These are phyloP conservation scores for Drosophila sproati DNA, from an alignment of 1,140 invertebrate species.

Conservation along the genomic window DNA sequence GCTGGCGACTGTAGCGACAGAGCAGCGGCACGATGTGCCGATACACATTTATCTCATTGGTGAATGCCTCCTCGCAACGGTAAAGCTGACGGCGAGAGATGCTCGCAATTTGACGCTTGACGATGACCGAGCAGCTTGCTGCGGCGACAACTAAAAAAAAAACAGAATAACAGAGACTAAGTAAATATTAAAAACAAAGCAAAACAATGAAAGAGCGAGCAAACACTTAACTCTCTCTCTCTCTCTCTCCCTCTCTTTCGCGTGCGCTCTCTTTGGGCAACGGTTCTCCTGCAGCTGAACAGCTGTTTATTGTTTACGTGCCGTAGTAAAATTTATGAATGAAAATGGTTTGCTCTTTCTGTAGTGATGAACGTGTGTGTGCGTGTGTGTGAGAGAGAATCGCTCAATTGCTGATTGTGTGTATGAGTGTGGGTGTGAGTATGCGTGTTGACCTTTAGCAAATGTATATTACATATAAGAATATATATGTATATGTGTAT, in stretches of 20 bases:
- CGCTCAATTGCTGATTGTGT: conserved; percentile 21
- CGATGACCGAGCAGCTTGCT: conserved; percentile 67
- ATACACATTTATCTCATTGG: conserved; percentile 80
- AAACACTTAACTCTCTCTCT: not conserved
- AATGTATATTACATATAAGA: conserved; percentile 76
- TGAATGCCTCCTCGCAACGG: conserved; percentile 78
- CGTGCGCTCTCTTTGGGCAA: not conserved
- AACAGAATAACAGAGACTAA: conserved; percentile 8
- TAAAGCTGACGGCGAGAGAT: conserved; percentile 76
- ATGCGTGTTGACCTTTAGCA: conserved; percentile 76
- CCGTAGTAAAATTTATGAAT: conserved; percentile 70
- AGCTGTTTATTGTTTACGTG: conserved; percentile 77
- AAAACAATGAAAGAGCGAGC: not conserved
- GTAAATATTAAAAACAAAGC: conserved; percentile 19
- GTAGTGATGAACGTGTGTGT: conserved; percentile 35
- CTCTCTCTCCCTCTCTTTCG: not conserved
- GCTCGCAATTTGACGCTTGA: conserved; percentile 81
- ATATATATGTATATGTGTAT: conserved; percentile 21
- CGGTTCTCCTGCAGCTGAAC: conserved; percentile 37
- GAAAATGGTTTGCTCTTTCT: conserved; percentile 45
- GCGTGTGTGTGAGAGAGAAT: conserved; percentile 49
- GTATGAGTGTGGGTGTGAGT: conserved; percentile 41
- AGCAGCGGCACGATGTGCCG: conserved; percentile 71
- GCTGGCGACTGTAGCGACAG: conserved; percentile 56
- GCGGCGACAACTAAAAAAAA: conserved; percentile 34